phyloP scores from a whole-genome alignment of 2,113 vertebrate species.

The Cyprinodon tularosa region DNA sequence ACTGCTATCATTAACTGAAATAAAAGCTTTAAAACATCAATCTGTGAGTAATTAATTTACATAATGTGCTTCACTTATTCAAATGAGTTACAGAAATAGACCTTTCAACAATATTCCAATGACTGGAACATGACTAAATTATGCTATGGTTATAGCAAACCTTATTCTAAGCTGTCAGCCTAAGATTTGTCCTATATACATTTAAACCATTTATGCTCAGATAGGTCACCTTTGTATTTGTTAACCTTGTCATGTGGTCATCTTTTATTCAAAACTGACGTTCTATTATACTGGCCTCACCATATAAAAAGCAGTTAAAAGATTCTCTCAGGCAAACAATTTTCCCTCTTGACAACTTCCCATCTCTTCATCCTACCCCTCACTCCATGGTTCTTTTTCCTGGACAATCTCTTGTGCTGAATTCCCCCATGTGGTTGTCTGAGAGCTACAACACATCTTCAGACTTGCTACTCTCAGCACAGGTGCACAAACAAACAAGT shows the following conservation, averaged over 20 bases:
- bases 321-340: slow-evolving; percentile 14
- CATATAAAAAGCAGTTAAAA: background rate
- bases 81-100: background rate
- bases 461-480: slow-evolving; percentile 34
- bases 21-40: background rate
- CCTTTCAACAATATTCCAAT: background rate
- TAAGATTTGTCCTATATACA: too few species aligned
- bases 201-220: too few species aligned
- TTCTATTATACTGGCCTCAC: background rate
- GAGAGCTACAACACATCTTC: slow-evolving; percentile 42
- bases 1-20: background rate
- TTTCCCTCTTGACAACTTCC: slow-evolving; percentile 13
- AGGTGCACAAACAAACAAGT: slow-evolving; percentile 28
- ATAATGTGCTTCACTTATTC: background rate
- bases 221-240: background rate
- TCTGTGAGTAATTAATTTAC: background rate
- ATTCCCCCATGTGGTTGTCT: slow-evolving; percentile 8
- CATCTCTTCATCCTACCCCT: slow-evolving; percentile 10
- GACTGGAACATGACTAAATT: background rate
- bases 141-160: background rate
- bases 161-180: too few species aligned
- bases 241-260: background rate
- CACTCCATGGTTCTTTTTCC: slow-evolving; percentile 23
- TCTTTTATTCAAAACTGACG: background rate
- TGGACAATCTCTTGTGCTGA: slow-evolving; percentile 29